A percentile compares a stretch with the other conserved stretches of the same genome.
Conservation (phyloP, 2,888 invertebrate genomes). For the Callinectes sapidus region DNA sequence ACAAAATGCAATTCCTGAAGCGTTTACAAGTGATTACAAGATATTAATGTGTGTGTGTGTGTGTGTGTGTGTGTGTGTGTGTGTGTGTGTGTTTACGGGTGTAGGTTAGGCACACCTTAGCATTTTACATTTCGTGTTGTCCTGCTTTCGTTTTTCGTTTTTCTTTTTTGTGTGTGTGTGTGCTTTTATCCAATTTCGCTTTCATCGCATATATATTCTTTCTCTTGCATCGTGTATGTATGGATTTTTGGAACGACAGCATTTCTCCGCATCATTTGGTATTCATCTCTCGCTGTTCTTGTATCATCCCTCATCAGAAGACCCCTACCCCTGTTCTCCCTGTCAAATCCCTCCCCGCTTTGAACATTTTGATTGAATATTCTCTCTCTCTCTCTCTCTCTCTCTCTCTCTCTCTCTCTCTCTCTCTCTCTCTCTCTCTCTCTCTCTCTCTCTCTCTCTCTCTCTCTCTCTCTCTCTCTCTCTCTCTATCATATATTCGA, state of each 20-base stretch:
- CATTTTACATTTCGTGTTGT: neutral
- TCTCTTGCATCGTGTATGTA: neutral
- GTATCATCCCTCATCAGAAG: neutral
- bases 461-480: conserved; percentile 15
- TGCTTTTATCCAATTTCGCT: neutral
- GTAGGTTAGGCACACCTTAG: neutral
- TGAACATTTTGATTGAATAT: neutral
- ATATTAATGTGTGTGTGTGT: neutral
- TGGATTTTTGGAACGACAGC: neutral
- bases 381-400: neutral
- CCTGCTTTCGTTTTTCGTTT: neutral
- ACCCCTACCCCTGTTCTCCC: neutral
- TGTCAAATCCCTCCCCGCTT: neutral
- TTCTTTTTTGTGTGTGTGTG: neutral
- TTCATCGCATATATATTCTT: neutral
- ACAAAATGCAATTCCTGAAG: too few species aligned
- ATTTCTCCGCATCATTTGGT: neutral
- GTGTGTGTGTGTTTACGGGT: neutral
- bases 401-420: conserved; percentile 6
- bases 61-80: conserved; percentile 1
- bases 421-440: conserved; percentile 25
- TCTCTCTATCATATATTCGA: neutral
- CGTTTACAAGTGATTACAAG: too few species aligned
- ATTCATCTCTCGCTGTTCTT: neutral
- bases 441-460: conserved; percentile 23